Evolutionary conservation across 2,888 invertebrate genomes (phyloP).

Genomic region (Protonemura montana): DNA sequence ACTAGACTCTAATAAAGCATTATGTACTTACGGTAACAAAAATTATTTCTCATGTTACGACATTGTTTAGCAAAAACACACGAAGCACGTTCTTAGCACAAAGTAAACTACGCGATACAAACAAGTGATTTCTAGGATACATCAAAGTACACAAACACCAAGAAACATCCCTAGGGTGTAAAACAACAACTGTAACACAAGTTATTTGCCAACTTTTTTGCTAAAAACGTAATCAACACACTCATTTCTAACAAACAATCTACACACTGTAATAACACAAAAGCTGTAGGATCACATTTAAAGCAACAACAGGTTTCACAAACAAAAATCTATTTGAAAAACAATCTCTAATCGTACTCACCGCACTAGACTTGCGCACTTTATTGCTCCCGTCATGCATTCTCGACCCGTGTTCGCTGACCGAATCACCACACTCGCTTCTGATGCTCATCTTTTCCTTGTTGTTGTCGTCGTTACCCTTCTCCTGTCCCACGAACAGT

Average conservation of each 20-base stretch:
- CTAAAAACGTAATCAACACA: conserved; percentile 18
- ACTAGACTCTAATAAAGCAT: not conserved
- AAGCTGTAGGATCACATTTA: not conserved
- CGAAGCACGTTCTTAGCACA: not conserved
- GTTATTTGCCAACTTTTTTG: not conserved
- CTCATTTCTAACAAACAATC: not conserved
- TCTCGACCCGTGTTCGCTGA: conserved; percentile 76
- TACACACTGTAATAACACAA: not conserved
- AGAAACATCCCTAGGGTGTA: not conserved
- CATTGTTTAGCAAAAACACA: not conserved
- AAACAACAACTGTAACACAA: conserved; percentile 18
- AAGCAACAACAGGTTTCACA: conserved; percentile 15
- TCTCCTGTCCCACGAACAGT: conserved; percentile 87
- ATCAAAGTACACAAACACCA: not conserved
- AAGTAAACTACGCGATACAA: not conserved
- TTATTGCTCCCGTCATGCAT: conserved; percentile 58
- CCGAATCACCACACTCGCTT: conserved; percentile 84
- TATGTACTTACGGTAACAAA: not conserved
- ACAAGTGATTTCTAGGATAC: not conserved
- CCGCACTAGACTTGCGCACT: conserved; percentile 92
- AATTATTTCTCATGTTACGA: not conserved
- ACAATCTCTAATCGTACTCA: conserved; percentile 65
- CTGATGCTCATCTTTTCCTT: conserved; percentile 91
- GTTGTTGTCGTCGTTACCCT: conserved; percentile 88
- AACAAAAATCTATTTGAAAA: not conserved